Evolutionary conservation across 2,113 vertebrate species (phyloP).

Genomic region (Cacatua alba): DNA sequence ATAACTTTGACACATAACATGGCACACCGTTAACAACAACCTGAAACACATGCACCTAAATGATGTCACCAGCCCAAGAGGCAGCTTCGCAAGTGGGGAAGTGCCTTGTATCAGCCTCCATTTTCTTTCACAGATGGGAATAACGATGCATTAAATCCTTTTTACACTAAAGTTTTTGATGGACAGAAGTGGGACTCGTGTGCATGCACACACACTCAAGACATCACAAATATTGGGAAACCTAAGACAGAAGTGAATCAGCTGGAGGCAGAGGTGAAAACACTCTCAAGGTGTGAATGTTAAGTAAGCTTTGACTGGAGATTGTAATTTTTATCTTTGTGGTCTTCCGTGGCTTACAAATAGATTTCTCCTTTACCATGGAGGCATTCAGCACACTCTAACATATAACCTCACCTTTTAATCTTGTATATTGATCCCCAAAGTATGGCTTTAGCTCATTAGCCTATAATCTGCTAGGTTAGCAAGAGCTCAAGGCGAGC

Average conservation of each 20-base stretch:
- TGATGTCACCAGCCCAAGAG: neutral
- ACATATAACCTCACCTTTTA: neutral
- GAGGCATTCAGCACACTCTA: neutral
- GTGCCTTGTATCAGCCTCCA: neutral
- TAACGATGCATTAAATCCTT: neutral
- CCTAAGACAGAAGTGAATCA: neutral
- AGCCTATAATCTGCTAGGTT: neutral
- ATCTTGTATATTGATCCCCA: neutral
- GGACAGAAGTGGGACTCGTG: neutral
- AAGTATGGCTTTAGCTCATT: conserved; percentile 16
- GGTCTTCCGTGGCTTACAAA: neutral
- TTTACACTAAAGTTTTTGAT: neutral
- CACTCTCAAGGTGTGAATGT: neutral
- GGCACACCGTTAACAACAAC: neutral
- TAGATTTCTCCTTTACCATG: neutral
- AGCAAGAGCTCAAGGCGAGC: conserved; percentile 7
- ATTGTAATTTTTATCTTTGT: neutral
- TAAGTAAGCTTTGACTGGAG: neutral
- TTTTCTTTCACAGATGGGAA: neutral
- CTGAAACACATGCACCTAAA: neutral
- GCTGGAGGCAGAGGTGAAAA: neutral
- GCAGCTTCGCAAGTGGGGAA: neutral
- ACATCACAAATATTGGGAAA: neutral
- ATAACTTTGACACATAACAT: neutral
- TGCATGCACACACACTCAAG: neutral